Base-by-base conservation (phyloP, 2,113 vertebrate genomes). In the Mobula hypostoma region DNA sequence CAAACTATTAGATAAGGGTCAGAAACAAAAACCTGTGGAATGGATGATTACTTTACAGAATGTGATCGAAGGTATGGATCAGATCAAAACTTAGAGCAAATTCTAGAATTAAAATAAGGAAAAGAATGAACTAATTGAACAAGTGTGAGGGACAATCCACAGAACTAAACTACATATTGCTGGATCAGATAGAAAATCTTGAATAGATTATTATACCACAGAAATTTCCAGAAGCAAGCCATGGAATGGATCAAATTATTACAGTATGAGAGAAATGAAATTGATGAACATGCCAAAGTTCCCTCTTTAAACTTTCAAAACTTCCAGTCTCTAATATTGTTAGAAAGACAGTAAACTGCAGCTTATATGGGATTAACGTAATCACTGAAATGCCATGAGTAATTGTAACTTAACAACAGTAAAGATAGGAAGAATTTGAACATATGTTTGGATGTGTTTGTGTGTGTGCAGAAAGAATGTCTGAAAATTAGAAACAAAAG, bases 341-440 rank as follows among this genome's bases (percentile, higher is more conserved):
- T 85, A 27, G 82, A 85, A 48, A 85, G 7, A 85, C 82, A 85
- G 82, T 85, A 27, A 85, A 48, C 21, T 85, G 82, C 82, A 85
- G 48, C 48, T 85, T 40, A 83, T 83, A 83, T 58, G 48, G 48
- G 80, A 58, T 85, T 24, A 85, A 85, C 82, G 24, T 85, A 85
- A 85, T 58, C 82, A 58, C 48, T 85, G 48, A 24, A 85, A 85
- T 85, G 48, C 21, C 82, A 19, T 56, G 21, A 24, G 40, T 85
- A 58, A 85, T 85, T 12, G 48, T 85, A 8, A 85, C 27, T 85
- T 24, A 85, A 58, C 48, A 85, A 48, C 82, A 85, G 19, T 85
- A 9, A 58, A 85, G 21, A 85, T 58, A 85, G 48, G 7, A 82
- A 48, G 48, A 56, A 24, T 85, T 85, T 85, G 48, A 85, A 9